Percentiles rank a stretch among this genome's conserved stretches.
phyloP scores from a whole-genome alignment of 2,888 invertebrate genomes.

The Melieria omissa region DNA sequence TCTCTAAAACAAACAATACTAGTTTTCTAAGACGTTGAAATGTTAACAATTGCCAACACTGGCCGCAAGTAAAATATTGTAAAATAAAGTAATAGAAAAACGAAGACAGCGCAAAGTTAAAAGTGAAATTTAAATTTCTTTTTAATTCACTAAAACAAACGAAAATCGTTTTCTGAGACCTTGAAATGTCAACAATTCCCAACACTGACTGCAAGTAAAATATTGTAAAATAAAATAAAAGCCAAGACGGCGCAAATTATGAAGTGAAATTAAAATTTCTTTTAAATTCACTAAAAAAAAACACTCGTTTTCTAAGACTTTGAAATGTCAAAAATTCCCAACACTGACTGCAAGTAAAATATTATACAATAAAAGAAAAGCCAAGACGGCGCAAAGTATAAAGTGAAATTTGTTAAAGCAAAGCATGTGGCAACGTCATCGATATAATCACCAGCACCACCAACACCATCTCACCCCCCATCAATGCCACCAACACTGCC shows the following conservation, averaged over 20 bases:
- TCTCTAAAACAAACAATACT: background rate
- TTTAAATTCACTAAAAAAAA: too few relatives aligned
- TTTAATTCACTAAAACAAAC: too few relatives aligned
- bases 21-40: background rate
- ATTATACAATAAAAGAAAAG: background rate
- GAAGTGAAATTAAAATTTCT: background rate
- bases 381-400: background rate
- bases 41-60: background rate
- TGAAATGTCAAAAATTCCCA: background rate
- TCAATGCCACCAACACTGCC: too few relatives aligned
- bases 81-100: background rate
- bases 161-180: background rate
- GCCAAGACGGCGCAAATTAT: background rate
- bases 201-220: background rate
- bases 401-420: background rate
- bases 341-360: background rate
- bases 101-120: background rate
- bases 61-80: background rate
- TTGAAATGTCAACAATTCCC: background rate
- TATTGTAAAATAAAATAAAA: background rate
- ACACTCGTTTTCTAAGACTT: background rate
- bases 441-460: background rate
- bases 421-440: constrained; percentile 8
- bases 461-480: background rate
- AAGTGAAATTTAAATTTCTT: too few relatives aligned